Evolutionary conservation across 2,113 vertebrate species (phyloP).

Genomic region (Myiozetetes cayanensis): DNA sequence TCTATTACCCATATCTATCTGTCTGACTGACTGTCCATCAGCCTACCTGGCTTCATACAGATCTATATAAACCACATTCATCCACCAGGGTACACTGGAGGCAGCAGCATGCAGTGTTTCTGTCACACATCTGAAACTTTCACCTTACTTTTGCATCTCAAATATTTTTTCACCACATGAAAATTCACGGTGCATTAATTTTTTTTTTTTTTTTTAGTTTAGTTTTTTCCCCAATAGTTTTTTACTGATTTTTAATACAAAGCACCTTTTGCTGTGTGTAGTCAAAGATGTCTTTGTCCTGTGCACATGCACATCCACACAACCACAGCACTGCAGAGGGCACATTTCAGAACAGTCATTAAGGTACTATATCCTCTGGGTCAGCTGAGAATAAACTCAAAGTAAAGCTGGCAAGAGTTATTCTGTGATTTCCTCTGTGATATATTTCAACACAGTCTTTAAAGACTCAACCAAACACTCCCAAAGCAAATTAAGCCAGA

Average conservation of each 20-base stretch:
- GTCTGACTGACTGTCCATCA: neutral
- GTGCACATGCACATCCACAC: neutral
- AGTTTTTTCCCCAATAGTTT: neutral
- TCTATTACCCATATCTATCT: neutral
- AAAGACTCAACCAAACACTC: conserved; percentile 30
- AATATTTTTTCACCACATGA: neutral
- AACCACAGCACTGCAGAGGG: neutral
- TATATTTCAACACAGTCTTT: conserved; percentile 14
- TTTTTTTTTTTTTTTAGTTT: neutral
- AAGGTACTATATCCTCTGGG: neutral
- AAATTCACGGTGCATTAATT: neutral
- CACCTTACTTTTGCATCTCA: neutral
- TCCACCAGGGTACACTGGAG: neutral
- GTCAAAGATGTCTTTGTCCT: neutral
- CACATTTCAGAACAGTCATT: neutral
- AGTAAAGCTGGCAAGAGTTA: conserved; percentile 13
- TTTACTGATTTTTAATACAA: neutral
- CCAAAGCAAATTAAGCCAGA: conserved; percentile 21
- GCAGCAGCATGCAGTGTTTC: neutral
- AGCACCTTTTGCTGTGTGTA: neutral
- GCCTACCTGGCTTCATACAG: neutral
- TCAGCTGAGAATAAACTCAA: conserved; percentile 2
- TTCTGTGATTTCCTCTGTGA: conserved; percentile 9
- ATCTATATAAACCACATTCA: neutral
- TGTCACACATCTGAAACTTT: neutral